Evolutionary conservation across 35 echinoderm and acorn worm species (phyloP), one percentile per base, ranked within the genome.

Genomic region (Ophioderma brevispina): DNA sequence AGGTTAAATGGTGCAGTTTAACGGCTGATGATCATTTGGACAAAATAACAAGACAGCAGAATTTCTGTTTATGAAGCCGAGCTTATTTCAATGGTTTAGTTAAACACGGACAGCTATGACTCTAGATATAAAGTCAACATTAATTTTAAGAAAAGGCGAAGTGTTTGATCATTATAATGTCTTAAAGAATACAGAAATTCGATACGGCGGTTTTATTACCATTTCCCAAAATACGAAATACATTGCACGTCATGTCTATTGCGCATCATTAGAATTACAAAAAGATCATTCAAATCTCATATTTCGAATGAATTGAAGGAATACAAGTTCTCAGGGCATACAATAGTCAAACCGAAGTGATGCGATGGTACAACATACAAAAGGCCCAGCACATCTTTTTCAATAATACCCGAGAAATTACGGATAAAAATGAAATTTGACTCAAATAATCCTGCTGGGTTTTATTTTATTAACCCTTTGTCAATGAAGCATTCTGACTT

Each of bases 371-470:
- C 28, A 70, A 8, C 10, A 70, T 70, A 70, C 28, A 70, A 70
- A 2, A 30, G 10, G 23, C 15, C 3, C 28, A 30, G n/a, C 59
- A 70, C n/a, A 25, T 70, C 28, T 25, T 25, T 70, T 25, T 70
- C n/a, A 70, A 25, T 70, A 25, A 70, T 70, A 70, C n/a, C 17
- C 28, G 10, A 25, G 4, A 70, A 70, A 25, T 70, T 25, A 25
- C 6, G 59, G 59, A 70, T 70, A 70, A 70, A 70, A 18, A 70
- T 70, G 59, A 70, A 70, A 70, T 70, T 70, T 70, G 59, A 70
- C n/a, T 70, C 59, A 70, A 25, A 70, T 70, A 70, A 70, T 70
- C 59, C 23, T 4, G n/a, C 4, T 13, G 23, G 21, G 8, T 21
- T 52, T 3, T 25, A 25, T 13, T 46, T 46, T 46, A 46, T 46